Evolutionary conservation across 2,888 invertebrate species (phyloP).

Genomic region (Oithona nana): DNA sequence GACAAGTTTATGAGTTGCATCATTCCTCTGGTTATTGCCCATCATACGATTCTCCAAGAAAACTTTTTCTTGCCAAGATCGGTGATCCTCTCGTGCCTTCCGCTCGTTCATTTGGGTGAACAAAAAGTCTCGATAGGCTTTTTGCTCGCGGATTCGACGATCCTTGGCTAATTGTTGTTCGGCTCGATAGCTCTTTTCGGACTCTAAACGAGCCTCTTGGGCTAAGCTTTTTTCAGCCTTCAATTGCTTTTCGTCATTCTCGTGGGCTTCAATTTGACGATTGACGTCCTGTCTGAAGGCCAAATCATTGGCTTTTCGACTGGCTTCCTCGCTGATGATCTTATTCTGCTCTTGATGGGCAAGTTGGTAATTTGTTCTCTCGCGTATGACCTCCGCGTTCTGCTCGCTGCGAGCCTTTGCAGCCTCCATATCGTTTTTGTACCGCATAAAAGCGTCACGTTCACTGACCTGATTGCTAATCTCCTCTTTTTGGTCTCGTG

Average conservation of each 20-base stretch:
- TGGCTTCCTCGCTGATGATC: neutral
- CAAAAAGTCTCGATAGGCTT: slow-evolving; percentile 1
- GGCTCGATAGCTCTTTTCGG: neutral
- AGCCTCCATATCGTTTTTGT: neutral
- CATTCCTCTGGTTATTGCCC: neutral
- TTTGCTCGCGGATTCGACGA: neutral
- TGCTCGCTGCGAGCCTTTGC: neutral
- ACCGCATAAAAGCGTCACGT: neutral
- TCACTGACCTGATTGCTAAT: neutral
- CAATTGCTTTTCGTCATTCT: neutral
- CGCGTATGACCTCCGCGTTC: neutral
- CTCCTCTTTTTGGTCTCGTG: neutral
- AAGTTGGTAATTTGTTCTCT: neutral
- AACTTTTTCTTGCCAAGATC: neutral
- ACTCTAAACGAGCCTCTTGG: slow-evolving; percentile 7
- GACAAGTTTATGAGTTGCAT: neutral
- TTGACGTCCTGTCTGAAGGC: too few species aligned
- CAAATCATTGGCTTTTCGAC: neutral
- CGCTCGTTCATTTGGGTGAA: slow-evolving; percentile 2
- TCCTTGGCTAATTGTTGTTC: neutral
- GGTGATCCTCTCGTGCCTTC: neutral
- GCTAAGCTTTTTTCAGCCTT: neutral
- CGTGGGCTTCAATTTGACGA: neutral
- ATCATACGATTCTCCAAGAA: neutral
- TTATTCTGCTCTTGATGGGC: neutral